phyloP scores from a whole-genome alignment of 2,113 vertebrate species.

The Corythoichthys haematopterus region DNA sequence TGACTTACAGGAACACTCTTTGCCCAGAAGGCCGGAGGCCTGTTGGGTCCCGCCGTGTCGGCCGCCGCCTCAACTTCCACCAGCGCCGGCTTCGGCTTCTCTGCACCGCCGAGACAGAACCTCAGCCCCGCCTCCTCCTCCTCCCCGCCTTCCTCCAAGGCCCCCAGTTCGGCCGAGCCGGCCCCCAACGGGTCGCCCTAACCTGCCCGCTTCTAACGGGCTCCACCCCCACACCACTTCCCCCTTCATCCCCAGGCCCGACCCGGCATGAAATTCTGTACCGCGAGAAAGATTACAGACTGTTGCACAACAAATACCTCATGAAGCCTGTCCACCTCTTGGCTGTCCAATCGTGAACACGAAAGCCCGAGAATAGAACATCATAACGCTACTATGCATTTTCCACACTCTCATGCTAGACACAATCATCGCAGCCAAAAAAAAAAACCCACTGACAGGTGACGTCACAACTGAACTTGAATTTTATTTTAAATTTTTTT shows the following conservation, averaged over 20 bases:
- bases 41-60: conserved; percentile 32
- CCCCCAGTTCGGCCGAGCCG: conserved; percentile 66
- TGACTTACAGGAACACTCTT: conserved; percentile 69
- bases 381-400: conserved; percentile 59
- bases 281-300: conserved; percentile 64
- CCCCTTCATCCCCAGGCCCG: conserved; percentile 25
- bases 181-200: conserved; percentile 70
- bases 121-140: conserved; percentile 69
- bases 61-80: conserved; percentile 50
- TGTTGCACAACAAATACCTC: conserved; percentile 80
- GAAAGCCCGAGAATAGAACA: conserved; percentile 47
- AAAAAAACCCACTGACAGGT: conserved; percentile 59
- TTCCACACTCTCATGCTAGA: conserved; percentile 61
- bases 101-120: conserved; percentile 54
- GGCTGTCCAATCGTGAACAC: conserved; percentile 64
- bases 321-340: conserved; percentile 65
- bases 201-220: conserved; percentile 25
- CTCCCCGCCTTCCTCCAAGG: conserved; percentile 70
- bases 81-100: conserved; percentile 62
- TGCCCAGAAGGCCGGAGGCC: conserved; percentile 68
- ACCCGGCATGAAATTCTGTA: conserved; percentile 60
- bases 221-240: conserved; percentile 19
- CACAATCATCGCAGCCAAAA: conserved; percentile 75
- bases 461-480: conserved; percentile 73
- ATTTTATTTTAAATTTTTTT: conserved; percentile 64